These are phyloP conservation scores for Eurytoma adleriae DNA, from an alignment of 2,888 invertebrate genomes.

Conservation along the genomic window DNA sequence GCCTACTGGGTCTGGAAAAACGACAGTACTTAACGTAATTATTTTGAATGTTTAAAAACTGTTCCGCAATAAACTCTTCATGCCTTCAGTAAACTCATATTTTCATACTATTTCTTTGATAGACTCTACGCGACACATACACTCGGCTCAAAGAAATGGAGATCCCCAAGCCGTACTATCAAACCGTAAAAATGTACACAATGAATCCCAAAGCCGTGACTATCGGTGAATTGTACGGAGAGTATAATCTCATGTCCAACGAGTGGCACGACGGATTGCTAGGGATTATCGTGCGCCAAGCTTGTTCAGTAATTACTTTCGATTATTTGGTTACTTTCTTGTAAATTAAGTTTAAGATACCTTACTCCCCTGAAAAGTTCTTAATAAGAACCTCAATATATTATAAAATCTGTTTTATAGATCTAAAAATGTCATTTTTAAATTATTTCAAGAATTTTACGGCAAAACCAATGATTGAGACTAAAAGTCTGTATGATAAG, in stretches of 20 bases:
- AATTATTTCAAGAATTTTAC: no score
- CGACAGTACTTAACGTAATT: conserved; percentile 84
- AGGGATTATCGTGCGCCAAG: conserved; percentile 81
- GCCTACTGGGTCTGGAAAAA: conserved; percentile 92
- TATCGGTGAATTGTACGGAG: conserved; percentile 93
- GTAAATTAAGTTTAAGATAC: background rate
- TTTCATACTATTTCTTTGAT: conserved; percentile 54
- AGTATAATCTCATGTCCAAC: conserved; percentile 87
- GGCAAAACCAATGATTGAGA: no score
- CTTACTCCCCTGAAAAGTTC: background rate
- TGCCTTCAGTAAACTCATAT: conserved; percentile 2
- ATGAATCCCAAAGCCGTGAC: conserved; percentile 93
- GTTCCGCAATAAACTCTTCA: background rate
- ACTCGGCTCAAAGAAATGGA: conserved; percentile 81
- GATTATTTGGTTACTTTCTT: background rate
- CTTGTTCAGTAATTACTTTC: conserved; percentile 76
- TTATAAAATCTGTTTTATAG: no score
- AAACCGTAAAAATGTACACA: conserved; percentile 86
- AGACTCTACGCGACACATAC: conserved; percentile 86
- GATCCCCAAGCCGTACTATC: conserved; percentile 80
- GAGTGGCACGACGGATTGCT: conserved; percentile 95
- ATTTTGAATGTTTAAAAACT: background rate
- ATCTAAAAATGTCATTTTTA: no score
- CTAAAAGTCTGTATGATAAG: no score
- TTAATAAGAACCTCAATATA: no score